Conservation (phyloP, 2,888 invertebrate genomes). For the Polydesmus complanatus region DNA sequence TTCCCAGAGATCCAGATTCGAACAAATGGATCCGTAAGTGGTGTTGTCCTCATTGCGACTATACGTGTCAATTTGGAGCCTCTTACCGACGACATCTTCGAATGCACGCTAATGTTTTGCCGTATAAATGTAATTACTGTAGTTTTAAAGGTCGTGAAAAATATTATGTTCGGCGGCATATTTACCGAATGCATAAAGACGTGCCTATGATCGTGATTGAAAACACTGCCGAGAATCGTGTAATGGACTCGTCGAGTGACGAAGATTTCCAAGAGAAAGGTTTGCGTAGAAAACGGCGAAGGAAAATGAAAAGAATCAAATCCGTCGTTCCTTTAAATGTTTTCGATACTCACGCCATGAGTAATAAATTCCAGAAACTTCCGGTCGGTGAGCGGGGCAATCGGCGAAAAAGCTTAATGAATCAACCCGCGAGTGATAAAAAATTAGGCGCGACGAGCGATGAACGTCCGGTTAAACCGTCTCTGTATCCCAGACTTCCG, state of each 20-base stretch:
- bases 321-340: slow-evolving; percentile 14
- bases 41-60: slow-evolving; percentile 22
- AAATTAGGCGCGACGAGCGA: neutral
- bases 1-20: slow-evolving; percentile 17
- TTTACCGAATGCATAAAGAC: slow-evolving; percentile 18
- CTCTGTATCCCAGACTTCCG: neutral
- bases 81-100: slow-evolving; percentile 22
- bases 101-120: slow-evolving; percentile 20
- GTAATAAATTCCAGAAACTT: slow-evolving; percentile 2
- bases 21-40: slow-evolving; percentile 22
- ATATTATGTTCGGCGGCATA: slow-evolving; percentile 22
- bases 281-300: slow-evolving; percentile 10
- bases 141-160: slow-evolving; percentile 21
- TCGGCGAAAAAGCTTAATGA: neutral
- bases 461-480: neutral
- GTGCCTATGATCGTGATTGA: slow-evolving; percentile 18
- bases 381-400: slow-evolving; percentile 10
- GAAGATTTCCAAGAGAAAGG: slow-evolving; percentile 19
- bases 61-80: slow-evolving; percentile 22
- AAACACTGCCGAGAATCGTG: slow-evolving; percentile 18
- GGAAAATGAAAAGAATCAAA: slow-evolving; percentile 13
- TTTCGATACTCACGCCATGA: neutral
- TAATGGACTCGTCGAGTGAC: slow-evolving; percentile 16
- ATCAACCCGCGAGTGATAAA: neutral
- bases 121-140: slow-evolving; percentile 22